Evolutionary conservation across 2,888 invertebrate genomes (phyloP).

Genomic region (Notodonta dromedarius): DNA sequence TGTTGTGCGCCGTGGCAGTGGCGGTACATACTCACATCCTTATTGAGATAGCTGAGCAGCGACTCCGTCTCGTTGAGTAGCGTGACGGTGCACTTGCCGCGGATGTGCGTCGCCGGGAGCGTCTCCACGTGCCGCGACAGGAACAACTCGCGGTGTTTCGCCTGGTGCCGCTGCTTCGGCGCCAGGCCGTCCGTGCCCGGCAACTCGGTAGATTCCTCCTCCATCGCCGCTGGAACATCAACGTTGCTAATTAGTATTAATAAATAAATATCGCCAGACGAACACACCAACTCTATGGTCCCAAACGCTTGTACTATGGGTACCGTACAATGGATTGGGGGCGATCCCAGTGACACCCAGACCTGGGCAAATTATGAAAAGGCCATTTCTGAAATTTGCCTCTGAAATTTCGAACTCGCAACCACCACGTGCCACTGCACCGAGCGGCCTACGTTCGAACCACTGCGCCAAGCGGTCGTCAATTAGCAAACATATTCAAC

Average conservation of each 20-base stretch:
- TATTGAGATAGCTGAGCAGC: conserved; percentile 97
- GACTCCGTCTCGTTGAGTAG: conserved; percentile 99
- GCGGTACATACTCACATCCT: conserved; percentile 91
- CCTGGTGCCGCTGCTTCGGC: conserved; percentile 96
- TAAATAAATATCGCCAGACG: too few species aligned
- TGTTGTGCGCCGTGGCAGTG: conserved; percentile 11
- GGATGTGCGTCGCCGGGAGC: conserved; percentile 98
- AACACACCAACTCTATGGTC: too few species aligned
- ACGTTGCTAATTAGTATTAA: conserved; percentile 11
- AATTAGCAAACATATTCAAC: too few species aligned
- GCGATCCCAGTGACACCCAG: too few species aligned
- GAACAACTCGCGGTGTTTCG: conserved; percentile 99
- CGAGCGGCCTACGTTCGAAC: too few species aligned
- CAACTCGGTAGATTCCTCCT: conserved; percentile 86
- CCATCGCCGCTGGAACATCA: conserved; percentile 85
- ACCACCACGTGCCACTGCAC: too few species aligned
- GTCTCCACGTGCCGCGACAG: conserved; percentile 99
- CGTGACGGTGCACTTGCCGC: conserved; percentile 99
- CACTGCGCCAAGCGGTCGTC: too few species aligned
- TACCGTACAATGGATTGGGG: too few species aligned
- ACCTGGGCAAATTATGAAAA: too few species aligned
- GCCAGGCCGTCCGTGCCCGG: conserved; percentile 87
- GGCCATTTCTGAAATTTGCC: too few species aligned
- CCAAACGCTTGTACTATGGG: too few species aligned
- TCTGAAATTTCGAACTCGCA: too few species aligned